Percentiles rank a stretch among this genome's conserved stretches.
Evolutionary conservation across 2,113 vertebrate genomes (phyloP).

Genomic region (Ophthalmolycus amberensis): DNA sequence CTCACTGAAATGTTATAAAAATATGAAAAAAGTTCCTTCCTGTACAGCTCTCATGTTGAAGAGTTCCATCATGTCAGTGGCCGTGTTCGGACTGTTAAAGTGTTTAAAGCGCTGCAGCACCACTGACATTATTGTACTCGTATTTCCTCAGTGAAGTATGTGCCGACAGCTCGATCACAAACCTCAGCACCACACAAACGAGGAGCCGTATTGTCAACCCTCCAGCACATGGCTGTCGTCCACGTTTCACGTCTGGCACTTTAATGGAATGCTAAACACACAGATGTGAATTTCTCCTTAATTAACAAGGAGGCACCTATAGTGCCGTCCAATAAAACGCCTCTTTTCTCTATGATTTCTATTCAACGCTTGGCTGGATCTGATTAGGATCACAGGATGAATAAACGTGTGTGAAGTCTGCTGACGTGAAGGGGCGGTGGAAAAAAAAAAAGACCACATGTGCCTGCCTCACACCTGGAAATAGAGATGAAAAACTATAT

Average conservation of each 20-base stretch:
- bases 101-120: not conserved
- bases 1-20: not conserved
- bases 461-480: slow-evolving; percentile 56
- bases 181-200: not conserved
- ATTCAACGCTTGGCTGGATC: slow-evolving; percentile 51
- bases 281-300: slow-evolving; percentile 46
- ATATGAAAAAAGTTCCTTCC: not conserved
- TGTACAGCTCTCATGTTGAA: not conserved
- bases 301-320: slow-evolving; percentile 46
- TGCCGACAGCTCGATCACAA: slow-evolving; percentile 37
- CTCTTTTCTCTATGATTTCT: slow-evolving; percentile 24
- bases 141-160: slow-evolving; percentile 28
- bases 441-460: slow-evolving; percentile 51
- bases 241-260: slow-evolving; percentile 50
- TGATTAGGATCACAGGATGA: slow-evolving; percentile 50
- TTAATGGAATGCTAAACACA: slow-evolving; percentile 50
- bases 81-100: not conserved
- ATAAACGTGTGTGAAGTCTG: slow-evolving; percentile 24
- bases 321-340: slow-evolving; percentile 34
- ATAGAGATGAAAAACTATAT: slow-evolving; percentile 17
- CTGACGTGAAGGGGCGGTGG: slow-evolving; percentile 11
- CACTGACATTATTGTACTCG: not conserved
- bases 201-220: slow-evolving; percentile 23
- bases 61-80: not conserved
- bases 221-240: slow-evolving; percentile 50